Evolutionary conservation across 2,888 invertebrate species (phyloP).

Genomic region (Eristalis tenax): DNA sequence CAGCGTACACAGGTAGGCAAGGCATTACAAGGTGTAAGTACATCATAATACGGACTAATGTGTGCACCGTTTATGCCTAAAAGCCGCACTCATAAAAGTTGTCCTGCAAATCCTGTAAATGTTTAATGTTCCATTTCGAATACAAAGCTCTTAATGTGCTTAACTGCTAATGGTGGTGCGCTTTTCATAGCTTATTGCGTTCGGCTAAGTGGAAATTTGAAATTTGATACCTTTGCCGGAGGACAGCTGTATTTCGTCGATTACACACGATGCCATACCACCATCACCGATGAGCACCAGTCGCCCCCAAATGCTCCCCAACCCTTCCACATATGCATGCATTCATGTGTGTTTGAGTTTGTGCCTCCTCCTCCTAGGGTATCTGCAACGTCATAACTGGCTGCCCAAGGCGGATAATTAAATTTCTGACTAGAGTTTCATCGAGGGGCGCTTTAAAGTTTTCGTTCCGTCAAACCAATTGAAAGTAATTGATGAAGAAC

Average conservation of each 20-base stretch:
- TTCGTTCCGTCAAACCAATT: conserved; percentile 61
- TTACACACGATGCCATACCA: background rate
- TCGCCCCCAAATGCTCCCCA: background rate
- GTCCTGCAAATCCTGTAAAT: conserved; percentile 60
- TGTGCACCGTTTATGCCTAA: conserved; percentile 69
- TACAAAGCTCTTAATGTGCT: conserved; percentile 72
- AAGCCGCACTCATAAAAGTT: conserved; percentile 69
- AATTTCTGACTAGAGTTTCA: conserved; percentile 57
- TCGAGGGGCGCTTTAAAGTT: conserved; percentile 48
- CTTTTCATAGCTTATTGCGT: conserved; percentile 71
- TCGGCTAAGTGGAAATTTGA: conserved; percentile 67
- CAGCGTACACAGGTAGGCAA: background rate
- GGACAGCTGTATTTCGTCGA: background rate
- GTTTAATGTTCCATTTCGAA: conserved; percentile 70
- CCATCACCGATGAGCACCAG: background rate
- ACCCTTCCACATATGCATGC: too few species aligned
- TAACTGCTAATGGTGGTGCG: conserved; percentile 69
- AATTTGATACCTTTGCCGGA: conserved; percentile 59
- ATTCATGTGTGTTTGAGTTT: background rate
- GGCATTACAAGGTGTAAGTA: conserved; percentile 61
- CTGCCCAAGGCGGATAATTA: conserved; percentile 53
- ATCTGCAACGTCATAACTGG: conserved; percentile 31
- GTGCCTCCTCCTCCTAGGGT: background rate
- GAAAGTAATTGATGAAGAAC: conserved; percentile 57
- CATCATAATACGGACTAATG: conserved; percentile 49